Conservation (phyloP, 2,113 vertebrate species). For the Pluvialis apricaria region DNA sequence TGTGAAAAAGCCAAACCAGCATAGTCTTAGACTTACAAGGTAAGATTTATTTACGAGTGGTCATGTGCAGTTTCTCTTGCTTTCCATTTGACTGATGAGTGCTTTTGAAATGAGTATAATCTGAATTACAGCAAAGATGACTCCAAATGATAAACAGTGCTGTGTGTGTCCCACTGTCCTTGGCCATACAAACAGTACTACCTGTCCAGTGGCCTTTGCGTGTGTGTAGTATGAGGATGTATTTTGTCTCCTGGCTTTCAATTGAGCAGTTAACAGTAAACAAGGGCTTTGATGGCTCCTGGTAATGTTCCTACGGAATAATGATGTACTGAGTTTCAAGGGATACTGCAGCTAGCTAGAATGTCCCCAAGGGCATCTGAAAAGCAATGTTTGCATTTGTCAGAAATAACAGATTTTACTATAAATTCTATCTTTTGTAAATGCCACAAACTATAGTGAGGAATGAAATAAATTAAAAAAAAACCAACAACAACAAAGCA, state of each 20-base stretch:
- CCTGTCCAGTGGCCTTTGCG: neutral
- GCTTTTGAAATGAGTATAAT: neutral
- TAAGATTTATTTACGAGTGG: neutral
- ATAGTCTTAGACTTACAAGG: neutral
- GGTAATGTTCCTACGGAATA: neutral
- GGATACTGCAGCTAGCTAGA: neutral
- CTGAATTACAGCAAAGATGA: neutral
- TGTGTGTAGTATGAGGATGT: neutral
- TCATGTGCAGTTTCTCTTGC: neutral
- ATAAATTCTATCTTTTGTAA: neutral
- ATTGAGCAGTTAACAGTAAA: neutral
- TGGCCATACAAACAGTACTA: neutral
- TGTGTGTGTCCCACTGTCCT: neutral
- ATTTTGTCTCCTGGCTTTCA: neutral
- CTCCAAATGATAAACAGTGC: neutral
- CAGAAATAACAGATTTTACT: neutral
- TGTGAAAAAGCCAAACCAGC: neutral
- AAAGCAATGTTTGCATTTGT: neutral
- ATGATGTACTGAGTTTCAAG: neutral
- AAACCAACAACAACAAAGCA: neutral
- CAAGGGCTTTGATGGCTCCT: neutral
- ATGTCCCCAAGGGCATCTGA: neutral
- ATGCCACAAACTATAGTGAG: neutral
- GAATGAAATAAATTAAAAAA: neutral
- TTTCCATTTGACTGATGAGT: neutral